Evolutionary conservation across 2,888 invertebrate species (phyloP).

Genomic region (Hypolimnas misippus): DNA sequence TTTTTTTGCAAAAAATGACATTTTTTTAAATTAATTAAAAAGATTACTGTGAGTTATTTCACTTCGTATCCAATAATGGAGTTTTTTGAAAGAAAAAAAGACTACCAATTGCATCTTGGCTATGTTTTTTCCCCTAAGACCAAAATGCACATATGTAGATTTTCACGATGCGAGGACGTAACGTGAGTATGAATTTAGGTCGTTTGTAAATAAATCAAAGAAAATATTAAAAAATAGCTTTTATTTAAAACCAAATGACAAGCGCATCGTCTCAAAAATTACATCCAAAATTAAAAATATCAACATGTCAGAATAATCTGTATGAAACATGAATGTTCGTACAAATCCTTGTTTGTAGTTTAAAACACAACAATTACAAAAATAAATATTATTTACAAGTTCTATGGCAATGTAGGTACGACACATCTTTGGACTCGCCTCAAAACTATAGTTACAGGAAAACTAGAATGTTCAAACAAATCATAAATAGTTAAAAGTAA

Average conservation of each 20-base stretch:
- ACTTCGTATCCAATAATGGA: too few relatives aligned
- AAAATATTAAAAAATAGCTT: conserved; percentile 50
- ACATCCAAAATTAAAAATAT: conserved; percentile 49
- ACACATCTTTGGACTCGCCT: conserved; percentile 68
- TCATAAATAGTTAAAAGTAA: background rate
- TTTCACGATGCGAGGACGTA: too few relatives aligned
- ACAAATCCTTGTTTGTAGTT: conserved; percentile 30
- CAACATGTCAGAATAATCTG: conserved; percentile 32
- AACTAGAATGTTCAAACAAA: background rate
- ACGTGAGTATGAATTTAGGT: too few relatives aligned
- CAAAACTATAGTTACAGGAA: conserved; percentile 16
- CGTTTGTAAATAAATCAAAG: too few relatives aligned
- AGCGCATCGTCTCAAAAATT: conserved; percentile 48
- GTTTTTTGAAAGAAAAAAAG: too few relatives aligned
- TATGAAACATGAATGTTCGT: conserved; percentile 23
- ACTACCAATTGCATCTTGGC: too few relatives aligned
- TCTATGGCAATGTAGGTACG: conserved; percentile 68
- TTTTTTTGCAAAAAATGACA: too few relatives aligned
- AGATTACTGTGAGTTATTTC: too few relatives aligned
- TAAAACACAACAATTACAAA: conserved; percentile 41
- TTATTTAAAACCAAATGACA: conserved; percentile 55
- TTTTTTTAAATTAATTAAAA: too few relatives aligned
- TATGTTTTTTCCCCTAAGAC: too few relatives aligned
- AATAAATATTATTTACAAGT: conserved; percentile 65
- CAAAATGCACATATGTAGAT: too few relatives aligned